Base-by-base conservation (phyloP, 2,113 vertebrate species). In the Carettochelys insculpta region DNA sequence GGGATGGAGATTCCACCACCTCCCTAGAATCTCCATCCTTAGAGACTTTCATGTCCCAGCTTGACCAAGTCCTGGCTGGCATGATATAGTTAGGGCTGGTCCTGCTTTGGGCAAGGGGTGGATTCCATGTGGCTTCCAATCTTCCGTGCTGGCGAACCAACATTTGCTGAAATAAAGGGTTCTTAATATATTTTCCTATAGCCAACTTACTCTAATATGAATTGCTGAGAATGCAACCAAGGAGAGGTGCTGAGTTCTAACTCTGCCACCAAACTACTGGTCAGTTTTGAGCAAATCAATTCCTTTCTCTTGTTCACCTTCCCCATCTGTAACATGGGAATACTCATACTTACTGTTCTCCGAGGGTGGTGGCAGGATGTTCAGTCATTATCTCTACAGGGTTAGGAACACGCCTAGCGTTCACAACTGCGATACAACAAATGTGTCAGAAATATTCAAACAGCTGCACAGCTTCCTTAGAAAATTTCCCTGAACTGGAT, bases 401-500 rank as follows among this genome's bases (percentile, higher is more conserved):
- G 54, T 73, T 71, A 65, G 41, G 65, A 51, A 89, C 3, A 1
- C 0, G 1, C 53, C 2, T 45, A 85, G 80, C n/a, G 86, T 73
- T 91, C 31, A 56, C 54, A 65, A 34, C 73, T 81, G 20, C 68
- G 16, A 86, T 20, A 38, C n/a, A 76, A 68, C 73, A 91, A 91
- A 95, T 93, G 85, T 75, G 65, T 84, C 77, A 82, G 54, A 56
- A 78, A 88, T 84, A 52, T 81, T 8, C 41, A 86, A 94, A 94
- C 84, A 93, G 90, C 93, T 93, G 94, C 82, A 45, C 79, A 76
- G 85, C 53, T 83, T 68, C 31, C 91, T 93, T 78, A 90, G 79
- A 85, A 92, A 92, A 94, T 94, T 56, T 91, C 82, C 92, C 92
- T 88, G 91, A 88, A 83, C 14, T 79, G 91, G 41, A 38, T 81